Evolutionary conservation across 2,797 vertebrate genomes (phyloP).

Genomic region (Anolis apletophallus): DNA sequence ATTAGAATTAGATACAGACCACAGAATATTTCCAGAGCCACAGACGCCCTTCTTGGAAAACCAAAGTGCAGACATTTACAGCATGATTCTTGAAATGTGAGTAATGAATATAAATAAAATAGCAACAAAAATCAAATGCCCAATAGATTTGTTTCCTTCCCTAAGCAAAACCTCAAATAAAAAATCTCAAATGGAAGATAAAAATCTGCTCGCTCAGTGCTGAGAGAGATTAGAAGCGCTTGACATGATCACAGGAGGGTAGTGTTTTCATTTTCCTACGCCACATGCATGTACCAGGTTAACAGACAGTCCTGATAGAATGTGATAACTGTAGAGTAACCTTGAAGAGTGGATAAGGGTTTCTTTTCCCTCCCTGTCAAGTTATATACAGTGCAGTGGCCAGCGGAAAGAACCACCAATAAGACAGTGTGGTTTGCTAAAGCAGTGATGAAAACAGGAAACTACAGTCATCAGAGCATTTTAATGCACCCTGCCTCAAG

Average conservation of each 20-base stretch:
- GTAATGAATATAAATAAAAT: slow-evolving; percentile 77
- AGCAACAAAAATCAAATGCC: slow-evolving; percentile 69
- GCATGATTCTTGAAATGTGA: slow-evolving; percentile 62
- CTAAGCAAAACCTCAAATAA: slow-evolving; percentile 67
- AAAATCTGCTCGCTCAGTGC: slow-evolving; percentile 78
- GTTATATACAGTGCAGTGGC: slow-evolving; percentile 80
- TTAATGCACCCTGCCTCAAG: slow-evolving; percentile 68
- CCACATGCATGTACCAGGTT: slow-evolving; percentile 77
- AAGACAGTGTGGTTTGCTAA: slow-evolving; percentile 73
- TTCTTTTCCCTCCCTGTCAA: slow-evolving; percentile 60
- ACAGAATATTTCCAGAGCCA: slow-evolving; percentile 62
- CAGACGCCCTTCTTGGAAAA: slow-evolving; percentile 71
- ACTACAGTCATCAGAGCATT: slow-evolving; percentile 66
- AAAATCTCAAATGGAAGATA: slow-evolving; percentile 58
- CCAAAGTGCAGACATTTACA: slow-evolving; percentile 74
- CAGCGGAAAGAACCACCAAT: slow-evolving; percentile 71
- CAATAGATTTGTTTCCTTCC: slow-evolving; percentile 53
- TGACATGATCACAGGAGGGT: slow-evolving; percentile 65
- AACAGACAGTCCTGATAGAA: slow-evolving; percentile 73
- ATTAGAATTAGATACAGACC: slow-evolving; percentile 70
- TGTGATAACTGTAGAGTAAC: slow-evolving; percentile 65
- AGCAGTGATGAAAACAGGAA: slow-evolving; percentile 75
- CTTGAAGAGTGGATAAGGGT: slow-evolving; percentile 56
- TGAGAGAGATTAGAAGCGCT: slow-evolving; percentile 71
- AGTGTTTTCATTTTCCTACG: slow-evolving; percentile 70